These are phyloP conservation scores for Achatina immaculata DNA, from an alignment of 1,140 invertebrate genomes.

Conservation along the genomic window DNA sequence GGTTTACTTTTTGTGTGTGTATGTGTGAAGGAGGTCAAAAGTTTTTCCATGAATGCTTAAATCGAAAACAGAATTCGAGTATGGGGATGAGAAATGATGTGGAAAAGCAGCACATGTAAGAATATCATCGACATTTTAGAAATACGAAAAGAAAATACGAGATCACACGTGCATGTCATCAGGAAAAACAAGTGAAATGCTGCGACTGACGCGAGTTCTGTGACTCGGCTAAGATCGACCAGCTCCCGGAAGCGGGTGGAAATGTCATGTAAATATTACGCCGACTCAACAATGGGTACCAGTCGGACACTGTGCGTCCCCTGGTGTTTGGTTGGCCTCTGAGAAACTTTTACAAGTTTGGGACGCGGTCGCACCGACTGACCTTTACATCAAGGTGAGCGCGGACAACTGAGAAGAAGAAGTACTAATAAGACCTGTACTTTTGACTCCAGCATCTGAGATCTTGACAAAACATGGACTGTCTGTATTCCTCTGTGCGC, in stretches of 20 bases:
- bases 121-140: conserved; percentile 27
- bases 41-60: not conserved
- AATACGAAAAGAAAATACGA: conserved; percentile 5
- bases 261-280: conserved; percentile 25
- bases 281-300: conserved; percentile 1
- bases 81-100: not conserved
- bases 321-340: conserved; percentile 1
- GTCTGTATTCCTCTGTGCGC: too few relatives aligned
- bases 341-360: not conserved
- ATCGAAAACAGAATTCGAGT: not conserved
- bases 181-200: not conserved
- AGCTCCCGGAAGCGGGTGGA: not conserved
- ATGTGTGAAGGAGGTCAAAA: too few relatives aligned
- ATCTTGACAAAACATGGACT: too few relatives aligned
- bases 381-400: not conserved
- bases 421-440: too few relatives aligned
- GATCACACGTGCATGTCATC: conserved; percentile 21
- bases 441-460: too few relatives aligned
- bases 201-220: not conserved
- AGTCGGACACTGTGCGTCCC: not conserved
- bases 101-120: conserved; percentile 10
- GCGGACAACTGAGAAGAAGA: too few relatives aligned
- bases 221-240: not conserved
- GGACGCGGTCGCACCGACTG: not conserved
- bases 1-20: too few relatives aligned